These are phyloP conservation scores for Nipponia nippon DNA, from an alignment of 2,113 vertebrate genomes.

Conservation along the genomic window DNA sequence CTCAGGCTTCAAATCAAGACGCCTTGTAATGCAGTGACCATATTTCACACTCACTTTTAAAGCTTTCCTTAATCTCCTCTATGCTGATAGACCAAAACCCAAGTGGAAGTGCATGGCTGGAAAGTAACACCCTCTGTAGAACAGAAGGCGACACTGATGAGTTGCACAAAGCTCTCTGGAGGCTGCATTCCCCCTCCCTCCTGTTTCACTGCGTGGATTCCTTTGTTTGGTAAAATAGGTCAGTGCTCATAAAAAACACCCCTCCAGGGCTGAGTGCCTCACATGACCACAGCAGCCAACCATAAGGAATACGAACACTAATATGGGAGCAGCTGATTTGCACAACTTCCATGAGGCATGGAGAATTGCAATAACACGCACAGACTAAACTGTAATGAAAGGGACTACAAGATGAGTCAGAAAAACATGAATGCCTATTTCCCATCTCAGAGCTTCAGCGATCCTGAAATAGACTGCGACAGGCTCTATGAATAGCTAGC, in stretches of 20 bases:
- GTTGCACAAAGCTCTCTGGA: not conserved
- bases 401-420: not conserved
- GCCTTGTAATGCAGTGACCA: not conserved
- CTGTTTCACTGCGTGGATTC: not conserved
- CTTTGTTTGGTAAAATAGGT: constrained; percentile 65
- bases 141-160: not conserved
- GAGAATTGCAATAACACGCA: not conserved
- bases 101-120: not conserved
- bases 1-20: not conserved
- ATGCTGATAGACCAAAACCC: not conserved
- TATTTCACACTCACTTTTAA: not conserved
- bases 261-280: constrained; percentile 9
- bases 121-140: not conserved
- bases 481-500: not conserved
- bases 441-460: not conserved
- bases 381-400: not conserved
- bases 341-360: not conserved
- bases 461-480: not conserved
- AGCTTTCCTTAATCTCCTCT: not conserved
- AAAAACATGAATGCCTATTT: not conserved
- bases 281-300: not conserved
- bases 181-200: not conserved
- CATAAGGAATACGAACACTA: not conserved
- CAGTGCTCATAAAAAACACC: constrained; percentile 49
- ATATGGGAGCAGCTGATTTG: not conserved